phyloP scores from a whole-genome alignment of 2,888 invertebrate species.

The Bimastos eiseni region DNA sequence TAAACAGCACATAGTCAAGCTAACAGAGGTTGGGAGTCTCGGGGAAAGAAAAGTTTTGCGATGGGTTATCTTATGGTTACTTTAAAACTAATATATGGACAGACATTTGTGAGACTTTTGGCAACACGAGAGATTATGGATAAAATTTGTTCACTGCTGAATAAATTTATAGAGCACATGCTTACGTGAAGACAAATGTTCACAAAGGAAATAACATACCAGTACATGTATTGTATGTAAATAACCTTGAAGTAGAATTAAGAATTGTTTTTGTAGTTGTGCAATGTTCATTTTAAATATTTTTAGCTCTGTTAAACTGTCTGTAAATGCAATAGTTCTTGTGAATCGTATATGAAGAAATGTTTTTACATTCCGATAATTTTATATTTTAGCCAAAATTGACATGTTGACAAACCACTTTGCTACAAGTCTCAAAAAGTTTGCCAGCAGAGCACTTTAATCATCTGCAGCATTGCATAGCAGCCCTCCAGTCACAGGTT shows the following conservation, averaged over 20 bases:
- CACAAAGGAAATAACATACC: not conserved
- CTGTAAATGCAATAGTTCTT: conserved; percentile 4
- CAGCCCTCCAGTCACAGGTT: no score
- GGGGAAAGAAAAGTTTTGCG: not conserved
- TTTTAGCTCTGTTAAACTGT: not conserved
- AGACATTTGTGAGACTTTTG: not conserved
- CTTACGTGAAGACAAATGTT: not conserved
- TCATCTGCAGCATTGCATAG: no score
- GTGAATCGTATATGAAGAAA: not conserved
- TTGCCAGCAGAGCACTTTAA: not conserved
- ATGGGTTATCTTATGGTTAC: not conserved
- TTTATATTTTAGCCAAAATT: not conserved
- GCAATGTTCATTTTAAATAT: not conserved
- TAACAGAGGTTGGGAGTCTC: not conserved
- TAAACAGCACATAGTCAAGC: not conserved
- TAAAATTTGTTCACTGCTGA: not conserved
- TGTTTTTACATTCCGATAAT: not conserved
- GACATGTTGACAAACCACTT: not conserved
- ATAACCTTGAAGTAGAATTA: not conserved
- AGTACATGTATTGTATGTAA: not conserved
- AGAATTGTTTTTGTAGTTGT: not conserved
- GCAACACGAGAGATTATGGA: not conserved
- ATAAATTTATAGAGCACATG: no score
- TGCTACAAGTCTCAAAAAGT: not conserved
- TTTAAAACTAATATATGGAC: not conserved